These are phyloP conservation scores for Drosophila prosaltans DNA, from an alignment of 1,140 invertebrate genomes.

Conservation along the genomic window DNA sequence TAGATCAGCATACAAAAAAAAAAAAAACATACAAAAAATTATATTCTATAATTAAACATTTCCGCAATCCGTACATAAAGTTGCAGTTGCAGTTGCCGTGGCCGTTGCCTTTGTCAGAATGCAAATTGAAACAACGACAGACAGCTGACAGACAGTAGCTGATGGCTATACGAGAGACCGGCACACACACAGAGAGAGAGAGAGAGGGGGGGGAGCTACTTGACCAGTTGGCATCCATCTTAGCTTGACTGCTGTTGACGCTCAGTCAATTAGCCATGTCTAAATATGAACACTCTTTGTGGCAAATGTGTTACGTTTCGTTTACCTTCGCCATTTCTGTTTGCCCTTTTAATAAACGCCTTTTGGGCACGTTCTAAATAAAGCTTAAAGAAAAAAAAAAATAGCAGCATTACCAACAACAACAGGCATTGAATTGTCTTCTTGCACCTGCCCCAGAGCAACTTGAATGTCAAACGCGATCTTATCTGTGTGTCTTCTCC, in stretches of 20 bases:
- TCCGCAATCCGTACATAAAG: constrained; percentile 57
- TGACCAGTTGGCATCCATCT: constrained; percentile 43
- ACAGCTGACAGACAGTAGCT: constrained; percentile 44
- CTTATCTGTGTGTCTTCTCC: constrained; percentile 60
- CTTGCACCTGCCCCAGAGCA: constrained; percentile 25
- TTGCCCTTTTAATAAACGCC: constrained; percentile 61
- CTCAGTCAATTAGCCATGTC: constrained; percentile 71
- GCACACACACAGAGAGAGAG: not conserved
- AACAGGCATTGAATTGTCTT: constrained; percentile 25
- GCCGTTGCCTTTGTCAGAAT: constrained; percentile 31
- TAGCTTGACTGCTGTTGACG: constrained; percentile 27
- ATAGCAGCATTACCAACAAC: constrained; percentile 18
- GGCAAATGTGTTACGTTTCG: constrained; percentile 14
- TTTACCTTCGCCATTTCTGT: constrained; percentile 65
- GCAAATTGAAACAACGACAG: constrained; percentile 56
- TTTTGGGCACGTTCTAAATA: constrained; percentile 65
- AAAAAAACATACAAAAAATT: constrained; percentile 30
- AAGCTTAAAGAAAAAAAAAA: constrained; percentile 25
- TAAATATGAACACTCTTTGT: constrained; percentile 36
- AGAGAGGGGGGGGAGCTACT: not conserved
- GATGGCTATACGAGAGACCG: not conserved
- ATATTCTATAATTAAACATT: constrained; percentile 44
- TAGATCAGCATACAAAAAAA: constrained; percentile 17
- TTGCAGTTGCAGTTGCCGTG: constrained; percentile 25
- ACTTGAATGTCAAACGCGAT: constrained; percentile 72